A percentile compares a stretch with the other conserved stretches of the same genome.
Conservation (phyloP, 2,113 vertebrate genomes). For the Pangasianodon hypophthalmus region DNA sequence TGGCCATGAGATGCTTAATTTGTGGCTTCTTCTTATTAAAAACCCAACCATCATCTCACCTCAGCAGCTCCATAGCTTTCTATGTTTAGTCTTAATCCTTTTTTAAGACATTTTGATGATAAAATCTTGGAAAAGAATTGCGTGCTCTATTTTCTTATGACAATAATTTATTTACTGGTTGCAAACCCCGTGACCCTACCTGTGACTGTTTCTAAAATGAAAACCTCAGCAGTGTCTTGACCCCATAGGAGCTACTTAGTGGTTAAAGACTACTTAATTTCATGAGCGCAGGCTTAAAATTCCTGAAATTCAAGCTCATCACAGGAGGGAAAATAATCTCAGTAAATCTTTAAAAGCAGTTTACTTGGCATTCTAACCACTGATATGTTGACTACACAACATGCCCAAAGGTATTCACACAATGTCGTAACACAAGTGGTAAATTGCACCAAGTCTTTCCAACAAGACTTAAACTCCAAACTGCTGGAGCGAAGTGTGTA, state of each 20-base stretch:
- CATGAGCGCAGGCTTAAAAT: slow-evolving; percentile 61
- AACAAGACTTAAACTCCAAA: no score
- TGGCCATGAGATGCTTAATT: background rate
- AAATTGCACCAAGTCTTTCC: background rate
- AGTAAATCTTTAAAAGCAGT: background rate
- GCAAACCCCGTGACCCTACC: background rate
- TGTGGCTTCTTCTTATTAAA: background rate
- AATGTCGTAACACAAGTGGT: background rate
- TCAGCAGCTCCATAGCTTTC: background rate
- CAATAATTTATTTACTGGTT: background rate
- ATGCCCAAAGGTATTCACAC: background rate
- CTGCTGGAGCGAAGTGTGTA: no score
- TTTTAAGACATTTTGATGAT: background rate
- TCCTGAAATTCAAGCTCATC: slow-evolving; percentile 41
- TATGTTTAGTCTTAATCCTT: background rate
- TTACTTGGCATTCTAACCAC: background rate
- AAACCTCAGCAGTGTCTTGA: slow-evolving; percentile 53
- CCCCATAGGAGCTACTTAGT: slow-evolving; percentile 48
- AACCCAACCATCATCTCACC: background rate
- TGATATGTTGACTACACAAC: background rate
- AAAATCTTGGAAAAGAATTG: background rate
- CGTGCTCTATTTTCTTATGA: background rate
- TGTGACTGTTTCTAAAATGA: background rate
- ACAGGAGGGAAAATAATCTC: background rate
- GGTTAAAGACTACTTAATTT: slow-evolving; percentile 50